These are phyloP conservation scores for Zoroaster sp. DNA, from an alignment of 53 echinoderm and acorn worm species.

Conservation along the genomic window DNA sequence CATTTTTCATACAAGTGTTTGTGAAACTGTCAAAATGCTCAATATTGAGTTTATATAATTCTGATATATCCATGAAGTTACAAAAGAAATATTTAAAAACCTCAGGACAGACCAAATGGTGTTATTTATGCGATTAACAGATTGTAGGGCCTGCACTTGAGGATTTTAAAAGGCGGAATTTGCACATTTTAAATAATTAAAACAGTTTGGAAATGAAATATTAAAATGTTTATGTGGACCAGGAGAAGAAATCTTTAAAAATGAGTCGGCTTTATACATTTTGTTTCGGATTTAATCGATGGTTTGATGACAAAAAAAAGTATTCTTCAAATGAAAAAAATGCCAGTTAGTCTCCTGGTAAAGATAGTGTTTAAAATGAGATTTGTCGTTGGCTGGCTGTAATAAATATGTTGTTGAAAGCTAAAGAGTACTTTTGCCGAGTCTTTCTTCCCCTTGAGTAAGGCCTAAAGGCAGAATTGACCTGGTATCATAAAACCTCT, in stretches of 20 bases:
- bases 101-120: not conserved
- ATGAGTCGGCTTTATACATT: not conserved
- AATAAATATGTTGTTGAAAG: constrained; percentile 54
- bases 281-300: not conserved
- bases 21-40: too few species aligned
- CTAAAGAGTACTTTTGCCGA: not conserved
- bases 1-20: too few species aligned
- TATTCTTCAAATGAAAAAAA: not conserved
- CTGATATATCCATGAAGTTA: not conserved
- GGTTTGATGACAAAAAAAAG: not conserved
- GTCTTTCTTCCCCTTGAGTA: not conserved
- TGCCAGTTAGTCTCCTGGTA: not conserved
- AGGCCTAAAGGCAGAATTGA: too few species aligned
- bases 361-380: not conserved
- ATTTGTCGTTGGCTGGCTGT: constrained; percentile 49
- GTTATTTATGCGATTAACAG: not conserved
- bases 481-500: too few species aligned
- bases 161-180: not conserved
- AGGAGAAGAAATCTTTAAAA: not conserved
- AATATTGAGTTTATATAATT: too few species aligned
- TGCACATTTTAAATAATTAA: not conserved
- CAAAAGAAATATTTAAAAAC: not conserved
- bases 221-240: not conserved
- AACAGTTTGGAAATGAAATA: not conserved
- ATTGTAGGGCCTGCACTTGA: not conserved